Evolutionary conservation across 2,797 vertebrate genomes (phyloP).

Genomic region (Gouania willdenowi): DNA sequence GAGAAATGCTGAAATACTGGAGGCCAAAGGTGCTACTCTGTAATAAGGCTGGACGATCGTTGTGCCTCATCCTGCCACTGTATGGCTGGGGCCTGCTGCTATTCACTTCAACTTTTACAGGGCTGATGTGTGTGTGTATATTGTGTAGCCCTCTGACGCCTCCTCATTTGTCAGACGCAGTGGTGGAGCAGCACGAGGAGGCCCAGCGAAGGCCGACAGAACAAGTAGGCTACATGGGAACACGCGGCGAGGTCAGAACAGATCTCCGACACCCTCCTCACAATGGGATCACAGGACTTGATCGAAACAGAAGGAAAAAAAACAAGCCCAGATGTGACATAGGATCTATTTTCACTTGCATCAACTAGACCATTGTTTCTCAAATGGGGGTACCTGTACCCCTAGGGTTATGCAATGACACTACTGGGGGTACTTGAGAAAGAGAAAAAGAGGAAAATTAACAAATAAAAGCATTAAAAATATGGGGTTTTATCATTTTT

Average conservation of each 20-base stretch:
- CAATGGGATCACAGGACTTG: constrained; percentile 12
- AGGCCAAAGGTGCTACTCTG: constrained; percentile 57
- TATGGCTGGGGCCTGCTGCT: constrained; percentile 31
- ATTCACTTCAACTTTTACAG: constrained; percentile 40
- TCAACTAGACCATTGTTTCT: too few relatives aligned
- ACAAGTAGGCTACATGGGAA: not conserved
- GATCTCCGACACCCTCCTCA: constrained; percentile 13
- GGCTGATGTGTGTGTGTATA: constrained; percentile 22
- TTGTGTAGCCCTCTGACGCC: constrained; percentile 11
- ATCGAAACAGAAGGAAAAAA: constrained; percentile 23
- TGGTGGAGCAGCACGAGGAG: not conserved
- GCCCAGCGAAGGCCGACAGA: constrained; percentile 9
- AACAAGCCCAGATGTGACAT: constrained; percentile 43
- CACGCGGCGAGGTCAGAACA: not conserved
- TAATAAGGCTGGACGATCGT: constrained; percentile 53
- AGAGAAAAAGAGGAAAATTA: too few relatives aligned
- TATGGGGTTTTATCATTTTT: too few relatives aligned
- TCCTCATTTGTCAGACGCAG: constrained; percentile 9
- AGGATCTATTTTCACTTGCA: constrained; percentile 44
- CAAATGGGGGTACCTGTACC: too few relatives aligned
- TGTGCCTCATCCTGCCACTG: constrained; percentile 26
- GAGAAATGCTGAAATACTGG: constrained; percentile 56
- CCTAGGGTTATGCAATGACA: too few relatives aligned
- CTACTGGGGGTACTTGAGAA: too few relatives aligned
- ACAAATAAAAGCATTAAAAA: too few relatives aligned